These are phyloP conservation scores for Aeoliscus strigatus DNA, from an alignment of 2,797 vertebrate species.

Conservation along the genomic window DNA sequence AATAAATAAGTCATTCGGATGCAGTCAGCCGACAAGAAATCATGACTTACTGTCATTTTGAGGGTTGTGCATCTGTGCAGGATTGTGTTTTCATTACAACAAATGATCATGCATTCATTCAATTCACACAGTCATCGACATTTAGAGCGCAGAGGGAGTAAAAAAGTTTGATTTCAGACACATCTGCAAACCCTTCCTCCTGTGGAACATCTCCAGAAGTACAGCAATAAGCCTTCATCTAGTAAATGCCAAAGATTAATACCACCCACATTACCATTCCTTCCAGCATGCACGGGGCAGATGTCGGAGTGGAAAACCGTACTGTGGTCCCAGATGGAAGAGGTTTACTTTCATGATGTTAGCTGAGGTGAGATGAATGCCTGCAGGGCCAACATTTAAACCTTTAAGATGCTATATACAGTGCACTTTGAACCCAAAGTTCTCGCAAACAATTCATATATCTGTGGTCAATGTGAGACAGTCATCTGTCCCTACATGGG, in stretches of 20 bases:
- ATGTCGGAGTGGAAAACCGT: slow-evolving; percentile 27
- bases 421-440: slow-evolving; percentile 17
- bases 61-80: neutral
- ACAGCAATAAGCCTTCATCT: slow-evolving; percentile 14
- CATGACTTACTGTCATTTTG: neutral
- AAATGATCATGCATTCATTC: neutral
- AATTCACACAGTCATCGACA: neutral
- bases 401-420: slow-evolving; percentile 1
- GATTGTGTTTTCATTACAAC: slow-evolving; percentile 6
- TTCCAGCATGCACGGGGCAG: slow-evolving; percentile 20
- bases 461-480: slow-evolving; percentile 2
- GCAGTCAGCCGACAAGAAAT: too few relatives aligned
- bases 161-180: slow-evolving; percentile 22
- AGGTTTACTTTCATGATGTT: slow-evolving; percentile 15
- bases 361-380: slow-evolving; percentile 18
- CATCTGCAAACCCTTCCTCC: slow-evolving; percentile 11
- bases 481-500: neutral
- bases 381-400: neutral
- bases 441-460: neutral
- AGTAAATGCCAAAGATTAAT: slow-evolving; percentile 45
- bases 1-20: too few relatives aligned
- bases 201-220: slow-evolving; percentile 30
- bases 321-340: slow-evolving; percentile 11
- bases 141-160: slow-evolving; percentile 4
- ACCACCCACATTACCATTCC: slow-evolving; percentile 20